Evolutionary conservation across 2,113 vertebrate genomes (phyloP).

Genomic region (Hepsetus odoe): DNA sequence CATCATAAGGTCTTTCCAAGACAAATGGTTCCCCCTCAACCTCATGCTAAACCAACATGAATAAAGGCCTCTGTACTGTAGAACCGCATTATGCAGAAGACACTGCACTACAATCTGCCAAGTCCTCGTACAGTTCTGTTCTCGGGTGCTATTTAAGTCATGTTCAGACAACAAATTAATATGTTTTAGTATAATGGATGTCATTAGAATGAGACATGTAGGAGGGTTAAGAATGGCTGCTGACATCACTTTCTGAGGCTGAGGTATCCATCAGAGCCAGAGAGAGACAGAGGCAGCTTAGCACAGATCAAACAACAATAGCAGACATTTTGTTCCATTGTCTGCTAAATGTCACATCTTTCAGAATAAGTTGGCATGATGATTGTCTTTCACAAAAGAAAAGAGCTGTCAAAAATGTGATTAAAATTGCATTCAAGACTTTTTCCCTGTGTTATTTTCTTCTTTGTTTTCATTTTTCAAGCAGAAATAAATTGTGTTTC

Average conservation of each 20-base stretch:
- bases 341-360: conserved; percentile 73
- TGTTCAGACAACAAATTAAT: conserved; percentile 7
- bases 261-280: conserved; percentile 48
- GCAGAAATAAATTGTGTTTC: conserved; percentile 67
- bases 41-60: not conserved
- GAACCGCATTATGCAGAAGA: not conserved
- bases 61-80: not conserved
- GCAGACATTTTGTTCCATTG: conserved; percentile 64
- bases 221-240: conserved; percentile 38
- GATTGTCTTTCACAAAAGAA: conserved; percentile 53
- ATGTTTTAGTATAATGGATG: conserved; percentile 10
- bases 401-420: conserved; percentile 42
- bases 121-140: not conserved
- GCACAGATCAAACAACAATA: conserved; percentile 57
- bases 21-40: not conserved
- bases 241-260: conserved; percentile 39
- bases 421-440: conserved; percentile 68
- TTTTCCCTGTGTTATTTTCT: conserved; percentile 9
- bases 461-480: conserved; percentile 51
- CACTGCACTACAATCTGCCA: not conserved
- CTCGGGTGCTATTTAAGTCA: not conserved
- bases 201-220: conserved; percentile 18
- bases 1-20: too few species aligned
- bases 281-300: conserved; percentile 19
- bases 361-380: conserved; percentile 58